Evolutionary conservation across 2,113 vertebrate genomes (phyloP), one percentile per base, ranked within the genome.

Genomic region (Hemichromis elongatus): DNA sequence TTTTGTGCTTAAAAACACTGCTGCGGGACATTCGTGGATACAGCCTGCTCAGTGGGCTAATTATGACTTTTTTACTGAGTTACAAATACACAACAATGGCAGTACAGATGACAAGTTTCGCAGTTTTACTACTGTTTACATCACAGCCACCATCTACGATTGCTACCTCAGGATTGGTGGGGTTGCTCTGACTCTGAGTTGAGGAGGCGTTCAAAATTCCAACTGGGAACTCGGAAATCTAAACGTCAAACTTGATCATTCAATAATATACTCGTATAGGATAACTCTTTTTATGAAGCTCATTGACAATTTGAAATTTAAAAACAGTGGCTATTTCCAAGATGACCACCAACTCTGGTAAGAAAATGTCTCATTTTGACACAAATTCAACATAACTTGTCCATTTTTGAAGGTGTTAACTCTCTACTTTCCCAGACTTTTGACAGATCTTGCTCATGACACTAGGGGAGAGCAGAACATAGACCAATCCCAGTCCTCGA

Each of bases 1-100:
- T 42, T 42, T 42, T 42, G 40, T 12, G 9, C 40, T 42, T 37
- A 1, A 24, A 66, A 66, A 40, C 35, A 0, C 33, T 0, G 6
- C 35, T 37, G 59, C 19, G 1, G 19, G 19, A 35, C 35, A 40
- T 13, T 40, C n/a, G 21, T 40, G 40, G 61, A 66, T 5, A 40
- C 35, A 66, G 61, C 61, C n/a, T 8, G 35, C 21, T 40, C n/a
- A 37, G 33, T 66, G 61, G 33, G 19, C 61, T 13, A 11, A 5
- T 11, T 12, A 42, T 42, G 11, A 12, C 40, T 42, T 42, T 12
- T 42, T 42, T 11, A 42, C 4, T 40, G 35, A 68, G n/a, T 40
- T 21, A 68, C 61, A 66, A 63, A 66, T 24, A 42, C 7, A 42
- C 4, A 68, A 40, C 35, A 68, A 40, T 14, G n/a, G 35, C 12